Conservation (phyloP, 2,113 vertebrate species). For the Polypterus bichir region DNA sequence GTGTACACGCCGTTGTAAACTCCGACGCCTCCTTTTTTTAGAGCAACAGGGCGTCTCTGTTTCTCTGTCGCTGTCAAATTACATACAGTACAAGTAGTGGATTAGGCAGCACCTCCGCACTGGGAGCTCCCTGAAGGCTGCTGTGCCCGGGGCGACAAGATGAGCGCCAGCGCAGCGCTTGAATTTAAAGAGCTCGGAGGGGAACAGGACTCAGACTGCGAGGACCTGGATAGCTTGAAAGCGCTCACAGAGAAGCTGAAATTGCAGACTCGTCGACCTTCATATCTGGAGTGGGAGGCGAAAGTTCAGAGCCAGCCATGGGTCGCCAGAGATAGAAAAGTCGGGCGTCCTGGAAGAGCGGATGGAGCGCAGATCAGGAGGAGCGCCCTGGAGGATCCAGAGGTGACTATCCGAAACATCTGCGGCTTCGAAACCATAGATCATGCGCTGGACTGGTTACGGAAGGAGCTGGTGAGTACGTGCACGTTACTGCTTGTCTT, state of each 20-base stretch:
- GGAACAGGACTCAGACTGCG: conserved; percentile 47
- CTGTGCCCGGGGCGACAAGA: conserved; percentile 5
- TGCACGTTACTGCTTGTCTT: background rate
- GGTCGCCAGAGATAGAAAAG: conserved; percentile 14
- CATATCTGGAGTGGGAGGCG: conserved; percentile 83
- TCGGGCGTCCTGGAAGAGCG: no score
- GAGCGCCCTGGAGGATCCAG: background rate
- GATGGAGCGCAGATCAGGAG: background rate
- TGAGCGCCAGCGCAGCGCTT: conserved; percentile 38
- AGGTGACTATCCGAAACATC: conserved; percentile 33
- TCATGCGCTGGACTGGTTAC: conserved; percentile 72
- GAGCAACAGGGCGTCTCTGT: no score
- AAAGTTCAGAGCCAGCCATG: conserved; percentile 57
- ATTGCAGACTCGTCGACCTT: conserved; percentile 76
- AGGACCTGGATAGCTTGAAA: conserved; percentile 71
- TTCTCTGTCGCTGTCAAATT: no score
- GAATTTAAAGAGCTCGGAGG: conserved; percentile 57
- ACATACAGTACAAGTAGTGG: no score
- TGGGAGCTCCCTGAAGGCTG: no score
- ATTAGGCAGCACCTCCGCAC: no score
- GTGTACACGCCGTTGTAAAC: no score
- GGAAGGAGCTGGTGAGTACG: conserved; percentile 74
- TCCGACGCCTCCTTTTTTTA: no score
- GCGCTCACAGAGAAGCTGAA: conserved; percentile 77
- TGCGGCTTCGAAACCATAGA: conserved; percentile 73